Conservation (phyloP, 2,113 vertebrate genomes). For the Carassius carassius region DNA sequence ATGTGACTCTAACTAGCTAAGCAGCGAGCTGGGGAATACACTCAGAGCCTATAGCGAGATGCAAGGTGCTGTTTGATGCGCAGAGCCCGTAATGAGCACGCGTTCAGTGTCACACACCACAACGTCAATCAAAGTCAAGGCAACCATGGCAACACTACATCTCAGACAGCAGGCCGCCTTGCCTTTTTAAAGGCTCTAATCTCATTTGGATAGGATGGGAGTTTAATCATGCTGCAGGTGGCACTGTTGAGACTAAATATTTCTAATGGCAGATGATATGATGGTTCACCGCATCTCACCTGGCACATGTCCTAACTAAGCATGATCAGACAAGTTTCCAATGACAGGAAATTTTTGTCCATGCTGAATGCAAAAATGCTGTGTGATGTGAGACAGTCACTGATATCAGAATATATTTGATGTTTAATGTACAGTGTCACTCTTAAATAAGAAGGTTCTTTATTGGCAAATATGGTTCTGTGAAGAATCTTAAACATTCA, state of each 20-base stretch:
- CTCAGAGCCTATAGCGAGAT: slow-evolving; percentile 35
- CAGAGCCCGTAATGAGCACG: slow-evolving; percentile 30
- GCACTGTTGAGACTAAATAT: neutral
- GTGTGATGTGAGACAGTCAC: neutral
- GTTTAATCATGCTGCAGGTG: slow-evolving; percentile 6
- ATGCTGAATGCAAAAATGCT: neutral
- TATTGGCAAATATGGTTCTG: too few species aligned
- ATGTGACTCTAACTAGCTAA: slow-evolving; percentile 32
- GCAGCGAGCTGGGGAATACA: slow-evolving; percentile 43
- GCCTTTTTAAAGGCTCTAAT: neutral
- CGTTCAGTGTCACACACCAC: neutral
- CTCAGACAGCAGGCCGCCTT: neutral
- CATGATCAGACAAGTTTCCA: neutral
- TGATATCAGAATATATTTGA: neutral
- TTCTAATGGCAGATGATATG: neutral
- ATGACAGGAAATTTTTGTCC: slow-evolving; percentile 1
- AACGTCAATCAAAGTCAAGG: slow-evolving; percentile 37
- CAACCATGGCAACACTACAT: slow-evolving; percentile 21
- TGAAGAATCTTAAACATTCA: too few species aligned
- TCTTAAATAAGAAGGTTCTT: too few species aligned
- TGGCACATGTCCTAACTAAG: neutral
- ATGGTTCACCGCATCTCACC: neutral
- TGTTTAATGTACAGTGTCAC: too few species aligned
- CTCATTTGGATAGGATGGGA: neutral
- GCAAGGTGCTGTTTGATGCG: slow-evolving; percentile 34